phyloP scores from a whole-genome alignment of 2,113 vertebrate genomes.

The Embiotoca jacksoni region DNA sequence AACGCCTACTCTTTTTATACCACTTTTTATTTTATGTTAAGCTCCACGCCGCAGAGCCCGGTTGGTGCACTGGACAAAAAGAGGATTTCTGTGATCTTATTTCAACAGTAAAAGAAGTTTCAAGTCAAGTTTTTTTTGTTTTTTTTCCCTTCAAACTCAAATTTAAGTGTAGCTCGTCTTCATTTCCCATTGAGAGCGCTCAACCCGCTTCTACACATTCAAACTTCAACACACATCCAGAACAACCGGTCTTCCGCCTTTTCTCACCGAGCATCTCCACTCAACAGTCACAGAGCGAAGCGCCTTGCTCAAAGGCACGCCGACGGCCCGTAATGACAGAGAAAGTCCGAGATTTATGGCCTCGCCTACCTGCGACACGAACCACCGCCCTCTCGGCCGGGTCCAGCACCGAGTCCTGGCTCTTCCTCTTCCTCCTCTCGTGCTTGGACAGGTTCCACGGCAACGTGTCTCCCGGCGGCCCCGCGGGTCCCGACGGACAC shows the following conservation, averaged over 20 bases:
- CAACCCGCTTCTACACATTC: too few relatives aligned
- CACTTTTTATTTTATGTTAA: too few relatives aligned
- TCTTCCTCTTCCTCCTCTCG: constrained; percentile 95
- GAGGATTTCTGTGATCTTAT: too few relatives aligned
- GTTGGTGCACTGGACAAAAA: too few relatives aligned
- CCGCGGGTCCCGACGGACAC: constrained; percentile 87
- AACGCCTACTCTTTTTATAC: neutral
- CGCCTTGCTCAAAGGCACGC: constrained; percentile 12
- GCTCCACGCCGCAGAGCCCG: too few relatives aligned
- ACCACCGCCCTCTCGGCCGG: constrained; percentile 97
- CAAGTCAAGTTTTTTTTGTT: too few relatives aligned
- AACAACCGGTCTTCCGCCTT: too few relatives aligned
- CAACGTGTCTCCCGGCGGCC: constrained; percentile 93
- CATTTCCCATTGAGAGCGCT: too few relatives aligned
- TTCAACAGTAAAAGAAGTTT: too few relatives aligned
- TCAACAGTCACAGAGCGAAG: neutral
- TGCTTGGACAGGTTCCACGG: constrained; percentile 98
- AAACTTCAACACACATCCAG: too few relatives aligned
- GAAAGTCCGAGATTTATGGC: neutral
- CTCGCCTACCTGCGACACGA: constrained; percentile 92
- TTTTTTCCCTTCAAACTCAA: too few relatives aligned
- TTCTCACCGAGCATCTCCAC: neutral
- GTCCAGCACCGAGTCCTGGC: constrained; percentile 97
- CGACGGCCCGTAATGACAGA: neutral
- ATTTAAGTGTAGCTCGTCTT: too few relatives aligned